Evolutionary conservation across 2,888 invertebrate genomes (phyloP), one percentile per base, ranked within the genome.

Genomic region (Pimpla rufipes): DNA sequence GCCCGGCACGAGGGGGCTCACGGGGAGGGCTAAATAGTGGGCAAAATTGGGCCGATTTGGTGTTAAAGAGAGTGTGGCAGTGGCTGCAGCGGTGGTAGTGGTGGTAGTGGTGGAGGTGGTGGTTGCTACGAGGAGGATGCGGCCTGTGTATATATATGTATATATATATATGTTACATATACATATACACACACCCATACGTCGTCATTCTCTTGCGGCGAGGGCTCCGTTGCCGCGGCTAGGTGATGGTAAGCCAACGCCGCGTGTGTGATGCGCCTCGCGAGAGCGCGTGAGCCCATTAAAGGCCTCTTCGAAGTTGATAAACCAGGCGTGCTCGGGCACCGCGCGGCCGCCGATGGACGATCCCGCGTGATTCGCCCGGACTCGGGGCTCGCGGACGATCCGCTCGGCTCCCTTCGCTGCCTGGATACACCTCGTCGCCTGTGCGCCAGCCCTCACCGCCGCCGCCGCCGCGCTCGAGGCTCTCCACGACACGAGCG

Each of bases 1-100:
- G 87, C 47, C 50, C 42, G n/a, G 23, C 18, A 18, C 42, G 66
- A 64, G 52, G 64, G 23, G 64, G 29, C 10, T 50, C 11, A 52
- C 47, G 35, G 45, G 87, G 87, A 87, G 88, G 86, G 88, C 88
- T 90, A 90, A 91, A 90, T 88, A 89, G 88, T 90, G 85, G 85
- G 81, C 88, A 87, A 90, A 91, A 90, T 91, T 90, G 88, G 88
- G 88, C 88, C 89, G 89, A 90, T 90, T 89, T 88, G 85, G 85
- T 85, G 89, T 89, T 88, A 89, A 90, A 90, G 89, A 89, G 89
- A 89, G 85, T 86, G 86, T 84, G 82, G 80, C 85, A 70, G 45
- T 52, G 66, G 68, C 29, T 52, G 74, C 23, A 66, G 47, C 40
- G 68, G 66, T 35, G 47, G 23, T 55, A 29, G 50, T 45, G 74